These are phyloP conservation scores for Macrotus californicus DNA, from an alignment of 2,113 vertebrate species.

Conservation along the genomic window DNA sequence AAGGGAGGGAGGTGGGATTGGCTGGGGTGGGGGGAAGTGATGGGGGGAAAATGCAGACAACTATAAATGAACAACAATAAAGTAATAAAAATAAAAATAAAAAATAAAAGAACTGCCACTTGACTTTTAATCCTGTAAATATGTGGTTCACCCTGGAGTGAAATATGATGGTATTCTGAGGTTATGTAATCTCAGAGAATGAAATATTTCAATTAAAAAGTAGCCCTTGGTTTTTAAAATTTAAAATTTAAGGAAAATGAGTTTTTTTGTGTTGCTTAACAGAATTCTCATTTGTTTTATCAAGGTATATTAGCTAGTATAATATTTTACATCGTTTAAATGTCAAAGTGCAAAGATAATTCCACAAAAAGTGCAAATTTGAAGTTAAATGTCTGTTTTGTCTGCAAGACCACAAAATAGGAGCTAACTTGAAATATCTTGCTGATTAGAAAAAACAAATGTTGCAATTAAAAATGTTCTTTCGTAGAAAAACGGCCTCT, in stretches of 20 bases:
- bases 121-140: rapidly evolving
- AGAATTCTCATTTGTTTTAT: background rate
- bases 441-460: background rate
- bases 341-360: background rate
- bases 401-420: background rate
- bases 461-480: background rate
- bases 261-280: background rate
- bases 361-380: background rate
- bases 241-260: background rate
- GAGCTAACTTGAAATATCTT: background rate
- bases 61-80: too few relatives aligned
- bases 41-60: too few relatives aligned
- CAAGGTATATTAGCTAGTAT: background rate
- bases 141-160: background rate
- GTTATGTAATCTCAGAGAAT: background rate
- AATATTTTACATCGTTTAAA: background rate
- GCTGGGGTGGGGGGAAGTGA: too few relatives aligned
- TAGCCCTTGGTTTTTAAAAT: background rate
- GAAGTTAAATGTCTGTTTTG: background rate
- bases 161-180: background rate
- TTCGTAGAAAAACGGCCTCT: background rate
- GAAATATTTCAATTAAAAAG: background rate
- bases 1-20: too few relatives aligned
- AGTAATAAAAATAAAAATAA: too few relatives aligned
- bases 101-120: background rate